A percentile compares a stretch with the other conserved stretches of the same genome.
Conservation (phyloP, 2,888 invertebrate species). For the Pelosia muscerda region DNA sequence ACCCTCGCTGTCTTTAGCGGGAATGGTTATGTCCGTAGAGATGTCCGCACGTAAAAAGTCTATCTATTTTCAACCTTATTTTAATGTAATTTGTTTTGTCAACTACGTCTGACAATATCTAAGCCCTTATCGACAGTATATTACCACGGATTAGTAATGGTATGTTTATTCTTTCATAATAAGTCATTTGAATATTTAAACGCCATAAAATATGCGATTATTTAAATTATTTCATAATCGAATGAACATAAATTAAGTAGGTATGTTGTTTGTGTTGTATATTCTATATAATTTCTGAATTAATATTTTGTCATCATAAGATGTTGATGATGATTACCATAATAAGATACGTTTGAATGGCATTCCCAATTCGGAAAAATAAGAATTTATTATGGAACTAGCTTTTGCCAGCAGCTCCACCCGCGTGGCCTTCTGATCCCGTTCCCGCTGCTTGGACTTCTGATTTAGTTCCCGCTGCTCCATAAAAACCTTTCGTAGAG, state of each 20-base stretch:
- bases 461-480: no score
- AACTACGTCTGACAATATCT: not conserved
- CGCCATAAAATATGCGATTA: conserved; percentile 46
- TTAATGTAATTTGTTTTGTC: not conserved
- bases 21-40: no score
- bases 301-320: no score
- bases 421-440: no score
- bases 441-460: no score
- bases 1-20: no score
- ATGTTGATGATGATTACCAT: no score
- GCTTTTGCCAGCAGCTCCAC: no score
- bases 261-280: conserved; percentile 17
- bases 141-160: conserved; percentile 40
- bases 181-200: conserved; percentile 45
- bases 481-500: no score
- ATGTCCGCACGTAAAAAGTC: no score
- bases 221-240: conserved; percentile 44
- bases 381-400: no score
- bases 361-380: no score
- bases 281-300: not conserved
- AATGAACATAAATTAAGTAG: conserved; percentile 36
- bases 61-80: not conserved
- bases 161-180: conserved; percentile 49
- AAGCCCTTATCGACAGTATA: conserved; percentile 30
- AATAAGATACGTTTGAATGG: not conserved